A percentile compares a stretch with the other conserved stretches of the same genome.
These are phyloP conservation scores for Omphaloscelis lunosa DNA, from an alignment of 2,888 invertebrate species.

Conservation along the genomic window DNA sequence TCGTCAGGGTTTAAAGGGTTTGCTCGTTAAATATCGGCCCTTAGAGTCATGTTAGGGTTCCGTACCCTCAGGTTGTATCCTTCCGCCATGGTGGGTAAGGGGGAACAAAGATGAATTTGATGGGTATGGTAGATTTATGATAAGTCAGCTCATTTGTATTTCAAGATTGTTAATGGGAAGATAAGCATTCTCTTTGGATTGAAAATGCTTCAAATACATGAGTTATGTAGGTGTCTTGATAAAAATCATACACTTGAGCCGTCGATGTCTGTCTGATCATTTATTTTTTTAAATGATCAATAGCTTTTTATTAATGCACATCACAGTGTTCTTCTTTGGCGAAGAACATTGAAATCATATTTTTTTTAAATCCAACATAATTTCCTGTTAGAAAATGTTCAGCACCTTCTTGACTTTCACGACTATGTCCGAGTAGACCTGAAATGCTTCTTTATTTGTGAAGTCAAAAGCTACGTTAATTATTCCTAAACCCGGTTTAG, in stretches of 20 bases:
- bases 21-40: constrained; percentile 46
- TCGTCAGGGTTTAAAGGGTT: constrained; percentile 47
- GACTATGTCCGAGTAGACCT: no score
- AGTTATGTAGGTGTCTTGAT: neutral
- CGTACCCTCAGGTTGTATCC: constrained; percentile 2
- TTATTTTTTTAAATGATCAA: no score
- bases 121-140: neutral
- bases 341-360: no score
- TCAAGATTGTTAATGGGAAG: neutral
- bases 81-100: constrained; percentile 1
- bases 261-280: neutral
- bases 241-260: neutral
- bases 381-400: no score
- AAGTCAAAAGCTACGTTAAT: neutral
- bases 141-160: neutral
- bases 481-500: neutral
- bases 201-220: neutral
- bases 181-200: neutral
- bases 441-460: neutral
- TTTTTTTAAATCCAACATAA: no score
- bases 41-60: constrained; percentile 31
- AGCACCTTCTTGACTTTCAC: no score
- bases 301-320: no score
- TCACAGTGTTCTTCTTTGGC: no score
- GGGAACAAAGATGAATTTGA: constrained; percentile 9